These are phyloP conservation scores for Tachycineta bicolor DNA, from an alignment of 2,113 vertebrate genomes.

Conservation along the genomic window DNA sequence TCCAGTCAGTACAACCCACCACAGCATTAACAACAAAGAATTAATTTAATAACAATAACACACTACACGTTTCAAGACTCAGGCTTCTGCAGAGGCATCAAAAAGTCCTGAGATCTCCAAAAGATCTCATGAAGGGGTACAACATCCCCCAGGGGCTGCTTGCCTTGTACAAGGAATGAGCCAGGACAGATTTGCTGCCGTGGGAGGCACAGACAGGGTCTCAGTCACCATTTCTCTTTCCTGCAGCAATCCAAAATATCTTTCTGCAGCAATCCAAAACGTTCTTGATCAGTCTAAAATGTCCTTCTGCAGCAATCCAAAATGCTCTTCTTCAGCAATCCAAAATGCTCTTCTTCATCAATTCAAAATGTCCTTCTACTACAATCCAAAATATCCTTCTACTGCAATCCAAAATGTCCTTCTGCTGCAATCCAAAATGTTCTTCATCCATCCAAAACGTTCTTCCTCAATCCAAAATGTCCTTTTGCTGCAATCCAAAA, in stretches of 20 bases:
- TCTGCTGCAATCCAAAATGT: neutral
- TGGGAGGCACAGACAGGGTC: neutral
- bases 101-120: neutral
- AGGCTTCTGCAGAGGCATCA: neutral
- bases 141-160: neutral
- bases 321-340: accelerated
- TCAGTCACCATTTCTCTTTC: neutral
- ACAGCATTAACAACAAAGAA: neutral
- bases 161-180: neutral
- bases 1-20: neutral
- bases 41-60: neutral
- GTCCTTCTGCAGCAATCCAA: neutral
- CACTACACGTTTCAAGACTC: neutral
- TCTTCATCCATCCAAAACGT: no score
- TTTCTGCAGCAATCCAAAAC: neutral
- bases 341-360: neutral
- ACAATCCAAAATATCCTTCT: neutral
- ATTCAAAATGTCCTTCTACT: neutral
- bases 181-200: neutral
- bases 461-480: accelerated
- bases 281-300: neutral
- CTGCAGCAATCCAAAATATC: neutral
- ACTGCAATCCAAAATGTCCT: neutral
- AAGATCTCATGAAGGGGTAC: neutral
- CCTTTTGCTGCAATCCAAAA: neutral